These are phyloP conservation scores for Gymnarchus niloticus DNA, from an alignment of 2,113 vertebrate species.

Conservation along the genomic window DNA sequence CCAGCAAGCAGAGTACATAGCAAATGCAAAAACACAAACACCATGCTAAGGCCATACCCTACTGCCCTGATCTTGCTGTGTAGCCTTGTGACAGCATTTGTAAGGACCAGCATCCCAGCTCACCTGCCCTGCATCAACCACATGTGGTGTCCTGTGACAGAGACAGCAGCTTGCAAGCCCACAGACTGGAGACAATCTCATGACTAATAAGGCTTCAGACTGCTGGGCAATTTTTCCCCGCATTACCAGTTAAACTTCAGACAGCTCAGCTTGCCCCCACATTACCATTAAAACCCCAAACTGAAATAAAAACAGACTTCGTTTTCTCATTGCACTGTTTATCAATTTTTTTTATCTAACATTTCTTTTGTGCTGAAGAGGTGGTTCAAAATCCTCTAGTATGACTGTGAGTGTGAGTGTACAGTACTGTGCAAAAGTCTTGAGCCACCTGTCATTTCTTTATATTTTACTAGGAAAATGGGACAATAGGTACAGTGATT, in stretches of 20 bases:
- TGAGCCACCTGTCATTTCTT: too few species aligned
- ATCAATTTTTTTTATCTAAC: not conserved
- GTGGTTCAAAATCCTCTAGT: too few species aligned
- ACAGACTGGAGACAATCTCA: not conserved
- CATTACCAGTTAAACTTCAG: not conserved
- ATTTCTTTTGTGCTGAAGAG: not conserved
- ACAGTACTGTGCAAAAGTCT: too few species aligned
- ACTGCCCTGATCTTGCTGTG: too few species aligned
- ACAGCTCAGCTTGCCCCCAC: not conserved
- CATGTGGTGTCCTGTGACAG: not conserved
- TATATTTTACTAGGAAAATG: too few species aligned
- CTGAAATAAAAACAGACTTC: not conserved
- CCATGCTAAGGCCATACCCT: not conserved
- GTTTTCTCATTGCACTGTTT: not conserved
- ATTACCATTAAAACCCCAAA: not conserved
- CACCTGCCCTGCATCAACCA: not conserved
- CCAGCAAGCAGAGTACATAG: not conserved
- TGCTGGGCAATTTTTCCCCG: not conserved
- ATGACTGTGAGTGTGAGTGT: too few species aligned
- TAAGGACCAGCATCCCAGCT: not conserved
- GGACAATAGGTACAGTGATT: too few species aligned
- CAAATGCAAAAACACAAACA: not conserved
- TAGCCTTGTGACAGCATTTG: not conserved
- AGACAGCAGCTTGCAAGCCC: not conserved
- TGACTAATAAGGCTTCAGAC: not conserved